A percentile compares a stretch with the other conserved stretches of the same genome.
Evolutionary conservation across 1,140 invertebrate genomes (phyloP).

Genomic region (Sycophaga agraensis): DNA sequence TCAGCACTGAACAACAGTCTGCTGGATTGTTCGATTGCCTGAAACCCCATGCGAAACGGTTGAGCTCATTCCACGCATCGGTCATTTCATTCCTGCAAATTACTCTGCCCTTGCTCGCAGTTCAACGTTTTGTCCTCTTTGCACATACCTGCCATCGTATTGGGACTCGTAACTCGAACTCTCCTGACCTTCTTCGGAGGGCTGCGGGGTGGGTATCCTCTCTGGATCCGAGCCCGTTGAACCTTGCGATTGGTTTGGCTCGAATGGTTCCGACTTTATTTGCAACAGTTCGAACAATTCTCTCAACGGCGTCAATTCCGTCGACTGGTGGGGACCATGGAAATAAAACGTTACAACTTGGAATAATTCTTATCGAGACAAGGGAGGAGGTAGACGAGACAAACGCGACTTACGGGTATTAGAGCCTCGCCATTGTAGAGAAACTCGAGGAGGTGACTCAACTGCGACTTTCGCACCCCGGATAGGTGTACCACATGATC

Average conservation of each 20-base stretch:
- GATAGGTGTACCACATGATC: constrained; percentile 76
- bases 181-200: constrained; percentile 61
- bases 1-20: constrained; percentile 56
- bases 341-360: no score
- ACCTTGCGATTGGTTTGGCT: constrained; percentile 49
- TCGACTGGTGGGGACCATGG: no score
- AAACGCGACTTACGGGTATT: constrained; percentile 64
- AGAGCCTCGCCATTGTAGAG: constrained; percentile 82
- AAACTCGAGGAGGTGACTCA: constrained; percentile 78
- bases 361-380: no score
- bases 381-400: no score
- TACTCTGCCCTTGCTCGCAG: no score
- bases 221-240: constrained; percentile 51
- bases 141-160: constrained; percentile 63
- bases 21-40: constrained; percentile 55
- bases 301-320: constrained; percentile 76
- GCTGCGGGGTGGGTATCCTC: constrained; percentile 53
- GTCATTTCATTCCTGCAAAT: no score
- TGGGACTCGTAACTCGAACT: constrained; percentile 64
- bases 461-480: constrained; percentile 73
- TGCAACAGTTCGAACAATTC: constrained; percentile 79
- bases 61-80: no score
- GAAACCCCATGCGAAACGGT: constrained; percentile 14
- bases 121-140: no score
- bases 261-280: constrained; percentile 74